A percentile compares a stretch with the other conserved stretches of the same genome.
phyloP scores from a whole-genome alignment of 2,888 invertebrate genomes.

The Dorcus hopei region DNA sequence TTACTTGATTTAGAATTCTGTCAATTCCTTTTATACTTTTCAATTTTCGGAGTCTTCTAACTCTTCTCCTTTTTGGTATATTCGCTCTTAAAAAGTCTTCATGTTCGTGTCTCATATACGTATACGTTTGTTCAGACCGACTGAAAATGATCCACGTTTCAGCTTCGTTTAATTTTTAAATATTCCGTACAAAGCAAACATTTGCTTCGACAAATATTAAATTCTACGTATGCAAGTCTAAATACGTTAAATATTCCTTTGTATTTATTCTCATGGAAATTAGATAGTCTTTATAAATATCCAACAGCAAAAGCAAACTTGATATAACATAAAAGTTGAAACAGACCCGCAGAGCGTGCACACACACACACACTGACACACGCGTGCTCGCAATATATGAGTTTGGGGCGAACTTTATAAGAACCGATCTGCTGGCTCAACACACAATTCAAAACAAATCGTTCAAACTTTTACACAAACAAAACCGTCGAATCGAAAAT shows the following conservation, averaged over 20 bases:
- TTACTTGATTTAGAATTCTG: no score
- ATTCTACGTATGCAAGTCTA: no score
- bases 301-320: background rate
- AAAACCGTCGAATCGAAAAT: slow-evolving; percentile 39
- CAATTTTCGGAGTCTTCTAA: no score
- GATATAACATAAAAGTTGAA: background rate
- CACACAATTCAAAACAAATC: slow-evolving; percentile 38
- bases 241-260: background rate
- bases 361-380: background rate
- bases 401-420: background rate
- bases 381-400: background rate
- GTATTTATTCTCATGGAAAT: background rate
- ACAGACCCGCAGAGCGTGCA: background rate
- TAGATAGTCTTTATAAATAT: background rate
- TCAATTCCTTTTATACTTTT: no score
- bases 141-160: no score
- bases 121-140: no score
- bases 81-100: no score
- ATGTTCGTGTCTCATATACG: no score
- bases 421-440: slow-evolving; percentile 1
- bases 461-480: slow-evolving; percentile 40
- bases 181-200: no score
- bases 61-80: no score
- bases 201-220: no score
- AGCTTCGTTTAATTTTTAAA: no score